Evolutionary conservation across 1,140 invertebrate species (phyloP), one percentile per base, ranked within the genome.

Genomic region (Myzus persicae): DNA sequence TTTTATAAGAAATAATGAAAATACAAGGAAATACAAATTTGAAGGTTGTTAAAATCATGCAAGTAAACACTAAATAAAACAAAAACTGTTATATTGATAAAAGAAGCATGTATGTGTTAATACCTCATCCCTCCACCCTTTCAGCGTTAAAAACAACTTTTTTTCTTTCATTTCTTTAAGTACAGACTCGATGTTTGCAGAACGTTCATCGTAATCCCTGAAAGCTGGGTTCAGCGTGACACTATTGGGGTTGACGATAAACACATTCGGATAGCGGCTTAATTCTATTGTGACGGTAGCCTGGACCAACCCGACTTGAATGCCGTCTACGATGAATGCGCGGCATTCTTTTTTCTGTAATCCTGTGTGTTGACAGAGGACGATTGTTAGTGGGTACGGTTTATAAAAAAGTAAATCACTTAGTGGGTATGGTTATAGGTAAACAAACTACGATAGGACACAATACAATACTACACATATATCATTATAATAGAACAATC

Each of bases 81-180:
- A 82, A 44, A n/a, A 87, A 46, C 14, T 46, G 85, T 48, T 46
- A 22, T 46, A 51, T 36, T 0, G 1, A 90, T 42, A 38, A 38
- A 90, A 7, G 6, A 90, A 90, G 89, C 48, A 54, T 26, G 36
- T 38, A 54, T 40, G 88, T 51, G 48, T 90, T 67, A 90, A 94
- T 95, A 97, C 97, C 96, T 99, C 98, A 96, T 99, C 97, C 95
- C 98, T 96, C 98, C 98, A 99, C 11, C 98, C 98, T 95, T 97
- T 97, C 5, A 99, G 95, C 11, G 97, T 96, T 36, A 96, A 95
- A 94, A 97, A 97, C 93, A 96, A 95, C 94, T 96, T 96, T 94
- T 97, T 96, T 8, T 95, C 95, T 93, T 97, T 96, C 94, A 98
- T 96, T 95, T 97, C 96, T 94, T 96, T 96, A 92, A 99, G 95